Evolutionary conservation across 2,888 invertebrate species (phyloP), one percentile per base, ranked within the genome.

Genomic region (Metalampra italica): DNA sequence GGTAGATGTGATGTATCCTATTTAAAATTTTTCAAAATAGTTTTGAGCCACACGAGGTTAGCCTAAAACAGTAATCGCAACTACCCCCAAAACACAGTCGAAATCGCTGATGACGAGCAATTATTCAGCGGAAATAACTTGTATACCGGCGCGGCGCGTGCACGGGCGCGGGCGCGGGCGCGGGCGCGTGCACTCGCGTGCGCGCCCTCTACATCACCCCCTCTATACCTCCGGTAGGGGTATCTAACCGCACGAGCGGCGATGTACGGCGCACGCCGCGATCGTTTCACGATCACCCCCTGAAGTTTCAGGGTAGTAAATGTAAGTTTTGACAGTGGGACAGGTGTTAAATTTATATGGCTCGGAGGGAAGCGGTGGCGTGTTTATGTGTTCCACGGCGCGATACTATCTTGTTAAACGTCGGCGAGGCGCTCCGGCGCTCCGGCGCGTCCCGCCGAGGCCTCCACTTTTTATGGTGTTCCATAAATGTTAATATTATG

Each of bases 261-360:
- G 11, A 39, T 39, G 30, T 15, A 32, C 2, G 15, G 14, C 40
- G n/a, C 7, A 29, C n/a, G 7, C 9, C 38, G 15, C 14, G 32
- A 14, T 34, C 14, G 22, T 22, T 12, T 15, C 22, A 22, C 22
- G 37, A 13, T 41, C 36, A 15, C 36, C 22, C 29, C 15, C 36
- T n/a, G 34, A 37, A 49, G 30, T 12, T 44, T 30, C 43, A 13
- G 37, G 42, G 47, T 52, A 56, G 55, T 59, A 57, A 54, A 57
- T 62, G 61, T 59, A 60, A 67, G 64, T 68, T 71, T 68, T 66
- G 77, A 78, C 75, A 75, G 70, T 55, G 55, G 54, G 79, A 76
- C 82, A 80, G 80, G 82, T 81, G 82, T 77, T 73, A 74, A 75
- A 80, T 80, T 82, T 82, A 81, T 79, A 71, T 59, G 58, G 68